A percentile compares a stretch with the other conserved stretches of the same genome.
Evolutionary conservation across 2,113 vertebrate species (phyloP).

Genomic region (Phainopepla nitens): DNA sequence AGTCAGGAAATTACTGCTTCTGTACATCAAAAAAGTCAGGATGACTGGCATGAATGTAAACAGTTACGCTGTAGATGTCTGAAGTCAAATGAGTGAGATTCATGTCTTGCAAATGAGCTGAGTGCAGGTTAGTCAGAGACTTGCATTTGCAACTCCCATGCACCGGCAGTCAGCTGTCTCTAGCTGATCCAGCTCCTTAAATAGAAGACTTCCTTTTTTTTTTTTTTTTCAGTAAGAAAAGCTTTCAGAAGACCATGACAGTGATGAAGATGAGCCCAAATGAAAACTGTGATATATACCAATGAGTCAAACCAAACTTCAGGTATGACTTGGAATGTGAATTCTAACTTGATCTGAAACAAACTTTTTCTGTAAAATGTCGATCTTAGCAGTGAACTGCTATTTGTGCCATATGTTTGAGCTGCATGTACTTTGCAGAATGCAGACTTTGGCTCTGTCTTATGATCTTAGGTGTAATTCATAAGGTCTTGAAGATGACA

Average conservation of each 20-base stretch:
- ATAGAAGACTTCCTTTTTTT: not conserved
- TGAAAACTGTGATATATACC: not conserved
- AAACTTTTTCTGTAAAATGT: not conserved
- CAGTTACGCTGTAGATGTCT: not conserved
- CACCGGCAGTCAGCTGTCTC: not conserved
- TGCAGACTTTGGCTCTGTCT: not conserved
- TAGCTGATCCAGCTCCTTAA: not conserved
- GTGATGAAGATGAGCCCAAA: not conserved
- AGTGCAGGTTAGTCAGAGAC: not conserved
- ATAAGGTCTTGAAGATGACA: not conserved
- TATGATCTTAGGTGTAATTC: not conserved
- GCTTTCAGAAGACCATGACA: not conserved
- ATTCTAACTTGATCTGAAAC: not conserved
- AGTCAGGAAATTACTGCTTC: not conserved
- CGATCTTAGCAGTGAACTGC: not conserved
- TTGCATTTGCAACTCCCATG: not conserved
- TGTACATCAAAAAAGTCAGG: not conserved
- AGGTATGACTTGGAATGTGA: not conserved
- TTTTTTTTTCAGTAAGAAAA: not conserved
- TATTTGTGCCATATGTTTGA: not conserved
- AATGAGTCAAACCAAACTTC: not conserved
- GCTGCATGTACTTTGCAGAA: not conserved
- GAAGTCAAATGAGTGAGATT: not conserved
- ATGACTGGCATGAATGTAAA: slow-evolving; percentile 13
- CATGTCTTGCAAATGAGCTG: not conserved